phyloP scores from a whole-genome alignment of 2,113 vertebrate species.

The Cyrtonyx montezumae region DNA sequence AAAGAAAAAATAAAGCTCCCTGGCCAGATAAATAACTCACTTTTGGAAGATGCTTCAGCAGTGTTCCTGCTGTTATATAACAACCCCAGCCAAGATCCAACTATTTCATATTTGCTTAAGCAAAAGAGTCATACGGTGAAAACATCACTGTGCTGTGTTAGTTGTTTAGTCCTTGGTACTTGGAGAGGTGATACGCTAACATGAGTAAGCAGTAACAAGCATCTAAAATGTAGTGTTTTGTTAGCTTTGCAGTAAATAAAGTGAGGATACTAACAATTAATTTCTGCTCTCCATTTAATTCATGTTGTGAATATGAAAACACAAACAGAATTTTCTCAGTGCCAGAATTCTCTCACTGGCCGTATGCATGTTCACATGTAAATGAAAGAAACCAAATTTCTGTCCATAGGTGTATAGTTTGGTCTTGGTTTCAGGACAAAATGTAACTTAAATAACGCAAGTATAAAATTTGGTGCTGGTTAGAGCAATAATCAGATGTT shows the following conservation, averaged over 20 bases:
- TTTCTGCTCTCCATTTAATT: slow-evolving; percentile 36
- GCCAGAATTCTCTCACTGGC: slow-evolving; percentile 14
- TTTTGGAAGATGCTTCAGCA: slow-evolving; percentile 69
- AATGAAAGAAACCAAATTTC: slow-evolving; percentile 35
- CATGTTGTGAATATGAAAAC: slow-evolving; percentile 13
- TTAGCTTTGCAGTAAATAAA: slow-evolving; percentile 28
- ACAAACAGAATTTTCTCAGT: not conserved
- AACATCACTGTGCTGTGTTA: slow-evolving; percentile 5
- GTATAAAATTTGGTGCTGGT: slow-evolving; percentile 28
- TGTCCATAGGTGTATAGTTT: not conserved
- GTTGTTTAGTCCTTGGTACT: slow-evolving; percentile 48
- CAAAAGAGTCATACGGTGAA: slow-evolving; percentile 23
- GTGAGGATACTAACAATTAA: not conserved
- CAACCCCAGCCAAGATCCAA: slow-evolving; percentile 58
- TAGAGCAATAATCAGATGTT: slow-evolving; percentile 45
- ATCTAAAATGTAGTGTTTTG: not conserved
- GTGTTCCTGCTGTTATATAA: slow-evolving; percentile 67
- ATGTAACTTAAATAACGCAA: not conserved
- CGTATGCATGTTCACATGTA: not conserved
- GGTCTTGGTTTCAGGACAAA: not conserved
- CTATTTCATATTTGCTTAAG: slow-evolving; percentile 57
- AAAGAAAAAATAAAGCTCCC: not conserved
- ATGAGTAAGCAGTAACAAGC: slow-evolving; percentile 27
- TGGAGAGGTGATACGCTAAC: slow-evolving; percentile 37
- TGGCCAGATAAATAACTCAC: slow-evolving; percentile 65